Evolutionary conservation across 2,797 vertebrate genomes (phyloP), one percentile per base, ranked within the genome.

Genomic region (Sphenodon punctatus): DNA sequence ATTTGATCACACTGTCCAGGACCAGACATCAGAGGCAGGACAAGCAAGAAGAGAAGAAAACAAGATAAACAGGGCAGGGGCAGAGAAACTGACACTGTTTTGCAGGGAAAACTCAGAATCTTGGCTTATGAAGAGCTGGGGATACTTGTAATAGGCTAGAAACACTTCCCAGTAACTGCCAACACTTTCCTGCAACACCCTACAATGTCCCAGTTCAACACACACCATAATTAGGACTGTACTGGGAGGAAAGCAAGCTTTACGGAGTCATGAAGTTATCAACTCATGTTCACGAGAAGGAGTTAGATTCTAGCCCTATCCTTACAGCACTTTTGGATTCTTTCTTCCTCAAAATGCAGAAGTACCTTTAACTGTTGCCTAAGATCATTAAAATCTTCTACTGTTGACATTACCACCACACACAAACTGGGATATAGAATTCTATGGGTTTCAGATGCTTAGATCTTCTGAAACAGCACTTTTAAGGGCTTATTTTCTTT

Each of bases 31-130:
- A 36, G 36, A 14, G 46, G 41, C 12, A 6, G 0, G 69, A 71
- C 13, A 72, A 42, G 87, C 71, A 63, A 70, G 84, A 63, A 65
- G 86, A 70, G 59, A 61, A 68, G 60, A 86, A 80, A 78, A 46
- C 38, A 53, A 38, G 43, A 23, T n/a, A 68, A 63, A 38, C 7
- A 25, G 5, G 8, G 17, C 34, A 39, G 27, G 25, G 41, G 19
- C 36, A 34, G 11, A 20, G 20, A 25, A 75, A 76, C 22, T 7
- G 46, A 73, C 41, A 55, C 25, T 71, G 23, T 69, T 91, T 69
- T 67, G 60, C 48, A 74, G 70, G 46, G 23, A 89, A 81, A 34
- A 4, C 69, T 77, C 82, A 86, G 77, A 91, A 84, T 67, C 60
- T 43, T 14, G 53, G 73, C 70, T 72, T 3, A 25, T 45, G 80